Evolutionary conservation across 2,888 invertebrate genomes (phyloP), one percentile per base, ranked within the genome.

Genomic region (Lasioglossum malachurum): DNA sequence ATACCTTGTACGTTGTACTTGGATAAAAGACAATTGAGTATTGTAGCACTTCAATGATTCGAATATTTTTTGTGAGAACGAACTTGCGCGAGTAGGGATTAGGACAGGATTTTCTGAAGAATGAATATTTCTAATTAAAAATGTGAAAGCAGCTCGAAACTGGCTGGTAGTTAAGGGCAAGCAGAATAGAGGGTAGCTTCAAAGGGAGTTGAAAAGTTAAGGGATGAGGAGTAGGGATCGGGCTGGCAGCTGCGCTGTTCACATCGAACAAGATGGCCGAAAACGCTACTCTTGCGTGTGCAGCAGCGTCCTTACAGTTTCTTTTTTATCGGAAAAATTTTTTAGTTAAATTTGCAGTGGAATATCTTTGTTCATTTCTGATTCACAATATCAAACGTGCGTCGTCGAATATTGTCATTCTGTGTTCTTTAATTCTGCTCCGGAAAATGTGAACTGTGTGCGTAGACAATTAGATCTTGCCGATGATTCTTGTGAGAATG

Each of bases 191-290:
- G 60, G 41, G 74, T 53, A 67, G 64, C 88, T 91, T 82, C 92
- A 91, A 87, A 88, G 90, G 89, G 90, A 90, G 91, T 90, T 90
- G 91, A 86, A 87, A 90, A 92, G 83, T 92, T 90, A 91, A 90
- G 92, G 89, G 91, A 88, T 88, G 69, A 57, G 23, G 83, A 75
- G 92, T 92, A 91, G 91, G 88, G 72, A 72, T 83, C 64, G 86
- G 74, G 84, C 86, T 10, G 85, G 92, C 94, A 94, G 94, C 94
- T 94, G 94, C 94, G 94, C 93, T 78, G 90, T 92, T 91, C 91
- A 89, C 91, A 87, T 87, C 80, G 87, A 93, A 93, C 93, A 95
- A 95, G 93, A 95, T 94, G 94, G 94, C 94, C 88, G 95, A 91
- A 90, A 88, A 87, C 87, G 88, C 90, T 81, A 77, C 73, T 73